Percentiles rank a stretch among this genome's conserved stretches.
Conservation (phyloP, 1,140 invertebrate genomes). For the Leucophenga varia region DNA sequence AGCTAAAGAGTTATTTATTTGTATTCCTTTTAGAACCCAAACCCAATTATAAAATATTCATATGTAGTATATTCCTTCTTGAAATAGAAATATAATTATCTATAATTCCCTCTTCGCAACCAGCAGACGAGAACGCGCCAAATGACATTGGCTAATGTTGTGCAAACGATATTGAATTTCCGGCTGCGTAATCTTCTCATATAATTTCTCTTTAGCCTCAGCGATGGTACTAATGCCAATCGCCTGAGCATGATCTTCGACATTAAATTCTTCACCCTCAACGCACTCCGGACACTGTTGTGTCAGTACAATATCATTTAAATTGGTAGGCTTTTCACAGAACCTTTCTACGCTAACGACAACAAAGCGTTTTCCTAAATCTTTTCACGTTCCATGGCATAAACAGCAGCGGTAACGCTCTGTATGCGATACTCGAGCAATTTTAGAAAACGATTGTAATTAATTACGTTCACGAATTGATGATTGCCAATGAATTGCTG, state of each 20-base stretch:
- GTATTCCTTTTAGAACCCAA: no score
- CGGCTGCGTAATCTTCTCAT: slow-evolving; percentile 10
- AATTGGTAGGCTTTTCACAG: slow-evolving; percentile 6
- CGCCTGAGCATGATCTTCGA: slow-evolving; percentile 12
- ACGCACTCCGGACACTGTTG: slow-evolving; percentile 28
- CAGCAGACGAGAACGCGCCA: no score
- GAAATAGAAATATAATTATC: no score
- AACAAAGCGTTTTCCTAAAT: slow-evolving; percentile 2
- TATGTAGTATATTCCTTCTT: no score
- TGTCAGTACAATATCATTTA: slow-evolving; percentile 17
- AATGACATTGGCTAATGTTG: no score
- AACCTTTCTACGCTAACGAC: slow-evolving; percentile 10
- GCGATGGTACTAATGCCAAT: slow-evolving; percentile 4
- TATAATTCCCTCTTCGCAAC: no score
- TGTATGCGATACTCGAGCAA: slow-evolving; percentile 17
- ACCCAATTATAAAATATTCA: no score
- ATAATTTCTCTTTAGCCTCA: slow-evolving; percentile 13
- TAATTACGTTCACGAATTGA: slow-evolving; percentile 9
- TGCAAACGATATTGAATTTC: no score
- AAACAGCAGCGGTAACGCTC: slow-evolving; percentile 11
- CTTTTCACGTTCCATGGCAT: slow-evolving; percentile 11
- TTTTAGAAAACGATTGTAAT: slow-evolving; percentile 17
- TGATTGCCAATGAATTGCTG: slow-evolving; percentile 14
- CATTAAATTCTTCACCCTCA: slow-evolving; percentile 23
- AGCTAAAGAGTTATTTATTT: no score